Percentiles rank a stretch among this genome's conserved stretches.
phyloP scores from a whole-genome alignment of 2,797 vertebrate genomes.

The Parauchenoglanis punctatus region DNA sequence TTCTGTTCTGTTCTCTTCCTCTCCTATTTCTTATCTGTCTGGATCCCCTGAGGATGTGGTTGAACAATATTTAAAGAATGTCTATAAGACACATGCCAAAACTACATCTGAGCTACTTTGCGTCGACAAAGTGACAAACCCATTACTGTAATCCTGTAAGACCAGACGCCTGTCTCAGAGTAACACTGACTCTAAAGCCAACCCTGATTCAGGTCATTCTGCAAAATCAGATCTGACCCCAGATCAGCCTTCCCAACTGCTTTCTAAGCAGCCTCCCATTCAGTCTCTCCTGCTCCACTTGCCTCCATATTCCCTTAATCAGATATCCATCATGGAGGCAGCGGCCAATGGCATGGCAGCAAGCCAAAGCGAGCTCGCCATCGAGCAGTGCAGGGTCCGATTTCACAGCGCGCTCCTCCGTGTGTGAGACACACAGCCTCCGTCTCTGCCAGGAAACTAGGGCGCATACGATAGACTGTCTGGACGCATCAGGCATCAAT shows the following conservation, averaged over 20 bases:
- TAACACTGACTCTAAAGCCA: not conserved
- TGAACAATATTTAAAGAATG: conserved; percentile 28
- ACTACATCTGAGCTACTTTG: conserved; percentile 15
- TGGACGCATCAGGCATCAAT: conserved; percentile 36
- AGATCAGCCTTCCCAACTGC: conserved; percentile 2
- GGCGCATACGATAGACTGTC: conserved; percentile 40
- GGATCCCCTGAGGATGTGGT: conserved; percentile 4
- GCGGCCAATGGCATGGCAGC: conserved; percentile 21
- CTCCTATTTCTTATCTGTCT: conserved; percentile 12
- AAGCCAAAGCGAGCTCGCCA: conserved; percentile 35
- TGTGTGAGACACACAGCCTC: conserved; percentile 35
- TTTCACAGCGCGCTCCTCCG: conserved; percentile 42
- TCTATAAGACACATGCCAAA: conserved; percentile 31
- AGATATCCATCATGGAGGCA: conserved; percentile 24
- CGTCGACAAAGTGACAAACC: conserved; percentile 11
- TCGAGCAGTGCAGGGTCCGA: conserved; percentile 37
- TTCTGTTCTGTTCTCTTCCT: conserved; percentile 5
- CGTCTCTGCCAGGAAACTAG: conserved; percentile 43
- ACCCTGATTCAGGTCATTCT: not conserved
- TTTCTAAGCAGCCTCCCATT: not conserved
- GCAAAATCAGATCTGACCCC: not conserved
- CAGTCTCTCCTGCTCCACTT: conserved; percentile 7
- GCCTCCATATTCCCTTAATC: conserved; percentile 24
- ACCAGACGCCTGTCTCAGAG: not conserved
- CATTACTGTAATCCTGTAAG: conserved; percentile 7